A percentile compares a stretch with the other conserved stretches of the same genome.
Evolutionary conservation across 1,140 invertebrate genomes (phyloP).

Genomic region (Drosophila bifasciata): DNA sequence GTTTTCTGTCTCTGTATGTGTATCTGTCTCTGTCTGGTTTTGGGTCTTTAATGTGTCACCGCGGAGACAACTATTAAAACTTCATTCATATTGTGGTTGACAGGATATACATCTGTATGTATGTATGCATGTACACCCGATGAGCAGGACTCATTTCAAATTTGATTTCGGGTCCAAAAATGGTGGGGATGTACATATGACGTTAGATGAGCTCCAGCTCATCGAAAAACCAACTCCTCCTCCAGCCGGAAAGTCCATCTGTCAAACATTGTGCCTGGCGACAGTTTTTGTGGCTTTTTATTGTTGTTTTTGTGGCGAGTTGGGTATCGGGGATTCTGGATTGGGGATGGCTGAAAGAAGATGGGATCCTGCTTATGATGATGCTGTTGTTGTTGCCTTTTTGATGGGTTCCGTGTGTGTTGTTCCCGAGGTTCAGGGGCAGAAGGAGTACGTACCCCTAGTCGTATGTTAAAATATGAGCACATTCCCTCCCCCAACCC

Average conservation of each 20-base stretch:
- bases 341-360: background rate
- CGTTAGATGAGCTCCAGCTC: constrained; percentile 66
- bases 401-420: constrained; percentile 3
- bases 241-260: constrained; percentile 59
- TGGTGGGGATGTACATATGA: background rate
- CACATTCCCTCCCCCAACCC: constrained; percentile 47
- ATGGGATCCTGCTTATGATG: constrained; percentile 42
- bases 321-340: background rate
- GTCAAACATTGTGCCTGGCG: constrained; percentile 68
- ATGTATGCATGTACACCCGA: too few relatives aligned
- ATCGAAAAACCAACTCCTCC: constrained; percentile 3
- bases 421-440: background rate
- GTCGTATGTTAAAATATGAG: constrained; percentile 62
- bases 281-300: constrained; percentile 75
- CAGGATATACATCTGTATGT: background rate
- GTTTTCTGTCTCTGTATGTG: constrained; percentile 7
- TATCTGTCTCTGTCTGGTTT: constrained; percentile 6
- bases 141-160: background rate
- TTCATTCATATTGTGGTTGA: constrained; percentile 60
- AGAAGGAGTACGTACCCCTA: background rate
- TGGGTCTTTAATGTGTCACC: constrained; percentile 61
- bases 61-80: constrained; percentile 67
- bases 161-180: too few relatives aligned
- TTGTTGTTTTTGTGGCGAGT: constrained; percentile 39
- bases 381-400: constrained; percentile 30